phyloP scores from a whole-genome alignment of 1,140 invertebrate species.

The Cotesia glomerata region DNA sequence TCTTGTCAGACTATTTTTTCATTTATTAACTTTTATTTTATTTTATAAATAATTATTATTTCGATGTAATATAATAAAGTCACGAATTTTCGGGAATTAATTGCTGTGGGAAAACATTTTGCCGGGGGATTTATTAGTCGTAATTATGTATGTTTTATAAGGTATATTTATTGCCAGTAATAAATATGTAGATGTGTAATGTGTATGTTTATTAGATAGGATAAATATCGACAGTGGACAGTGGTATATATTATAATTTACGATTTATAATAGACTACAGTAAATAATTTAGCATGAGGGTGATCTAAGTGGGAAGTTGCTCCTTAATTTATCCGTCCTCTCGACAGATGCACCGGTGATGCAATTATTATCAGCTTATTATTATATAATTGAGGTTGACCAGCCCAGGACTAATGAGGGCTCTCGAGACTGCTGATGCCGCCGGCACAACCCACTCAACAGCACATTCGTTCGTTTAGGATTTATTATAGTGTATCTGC shows the following conservation, averaged over 20 bases:
- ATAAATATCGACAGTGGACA: constrained; percentile 9
- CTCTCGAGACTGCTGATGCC: constrained; percentile 52
- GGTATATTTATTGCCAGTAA: background rate
- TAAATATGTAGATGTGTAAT: background rate
- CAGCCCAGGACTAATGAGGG: constrained; percentile 54
- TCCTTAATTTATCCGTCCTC: constrained; percentile 53
- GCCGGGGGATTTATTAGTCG: background rate
- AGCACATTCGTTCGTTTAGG: constrained; percentile 8
- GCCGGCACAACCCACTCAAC: constrained; percentile 17
- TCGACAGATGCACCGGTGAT: constrained; percentile 45
- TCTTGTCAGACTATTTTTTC: background rate
- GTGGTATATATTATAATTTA: background rate
- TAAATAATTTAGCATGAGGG: constrained; percentile 39
- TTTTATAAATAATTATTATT: background rate
- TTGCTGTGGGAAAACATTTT: no score
- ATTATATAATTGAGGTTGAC: constrained; percentile 57
- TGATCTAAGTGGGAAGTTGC: constrained; percentile 55
- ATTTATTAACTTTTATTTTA: background rate
- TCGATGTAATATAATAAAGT: background rate
- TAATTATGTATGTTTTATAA: background rate
- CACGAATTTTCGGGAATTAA: no score
- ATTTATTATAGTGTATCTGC: background rate
- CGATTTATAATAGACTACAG: no score
- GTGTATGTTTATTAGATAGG: background rate
- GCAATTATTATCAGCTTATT: constrained; percentile 61